Conservation (phyloP, 2,888 invertebrate species). For the Acrobasis suavella region DNA sequence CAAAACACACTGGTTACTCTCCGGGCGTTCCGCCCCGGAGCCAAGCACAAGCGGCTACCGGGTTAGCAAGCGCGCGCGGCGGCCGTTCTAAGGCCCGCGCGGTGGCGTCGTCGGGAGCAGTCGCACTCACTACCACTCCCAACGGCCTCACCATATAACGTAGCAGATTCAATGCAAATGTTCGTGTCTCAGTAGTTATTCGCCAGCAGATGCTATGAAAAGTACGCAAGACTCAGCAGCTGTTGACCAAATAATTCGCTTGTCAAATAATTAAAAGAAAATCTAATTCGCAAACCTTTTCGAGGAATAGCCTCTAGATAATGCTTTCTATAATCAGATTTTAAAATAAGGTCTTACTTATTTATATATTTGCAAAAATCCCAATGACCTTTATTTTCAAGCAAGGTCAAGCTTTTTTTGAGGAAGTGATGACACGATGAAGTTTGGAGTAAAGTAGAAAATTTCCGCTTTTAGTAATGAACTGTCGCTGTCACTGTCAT, state of each 20-base stretch:
- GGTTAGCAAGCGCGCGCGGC: constrained; percentile 75
- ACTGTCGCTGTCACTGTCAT: too few species aligned
- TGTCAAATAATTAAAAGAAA: too few species aligned
- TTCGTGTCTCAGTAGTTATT: constrained; percentile 54
- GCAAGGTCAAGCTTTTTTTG: too few species aligned
- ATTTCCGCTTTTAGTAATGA: too few species aligned
- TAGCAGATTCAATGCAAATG: constrained; percentile 52
- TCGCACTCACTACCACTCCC: constrained; percentile 26
- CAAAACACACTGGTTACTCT: constrained; percentile 82
- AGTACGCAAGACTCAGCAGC: constrained; percentile 54
- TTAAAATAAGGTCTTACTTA: too few species aligned
- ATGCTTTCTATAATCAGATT: too few species aligned
- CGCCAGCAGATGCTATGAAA: constrained; percentile 52
- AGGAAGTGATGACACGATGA: too few species aligned
- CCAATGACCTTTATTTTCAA: too few species aligned
- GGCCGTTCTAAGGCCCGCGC: constrained; percentile 64
- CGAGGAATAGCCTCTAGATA: too few species aligned
- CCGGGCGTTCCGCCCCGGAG: constrained; percentile 75
- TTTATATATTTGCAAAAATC: too few species aligned
- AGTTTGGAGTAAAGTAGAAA: too few species aligned
- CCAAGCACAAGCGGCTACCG: constrained; percentile 81
- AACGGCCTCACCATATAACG: constrained; percentile 31
- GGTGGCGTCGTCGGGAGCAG: constrained; percentile 29
- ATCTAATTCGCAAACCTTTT: too few species aligned
- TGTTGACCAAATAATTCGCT: constrained; percentile 42